Evolutionary conservation across 2,113 vertebrate species (phyloP).

Genomic region (Montifringilla adamsi): DNA sequence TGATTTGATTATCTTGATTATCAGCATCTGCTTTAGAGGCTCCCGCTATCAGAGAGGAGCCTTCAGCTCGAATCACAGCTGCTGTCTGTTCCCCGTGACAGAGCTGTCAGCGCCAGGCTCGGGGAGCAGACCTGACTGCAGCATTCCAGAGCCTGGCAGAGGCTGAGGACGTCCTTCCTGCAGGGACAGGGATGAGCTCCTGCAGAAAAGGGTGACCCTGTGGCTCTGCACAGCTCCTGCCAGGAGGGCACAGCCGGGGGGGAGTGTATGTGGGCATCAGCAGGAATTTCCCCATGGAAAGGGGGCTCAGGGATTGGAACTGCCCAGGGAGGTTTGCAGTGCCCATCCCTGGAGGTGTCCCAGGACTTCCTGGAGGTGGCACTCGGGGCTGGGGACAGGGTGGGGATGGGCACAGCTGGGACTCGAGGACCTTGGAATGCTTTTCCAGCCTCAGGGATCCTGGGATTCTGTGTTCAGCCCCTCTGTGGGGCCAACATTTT

Average conservation of each 20-base stretch:
- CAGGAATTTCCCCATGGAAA: no score
- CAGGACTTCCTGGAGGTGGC: background rate
- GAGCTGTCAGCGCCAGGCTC: background rate
- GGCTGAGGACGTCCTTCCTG: background rate
- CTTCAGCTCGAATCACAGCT: constrained; percentile 4
- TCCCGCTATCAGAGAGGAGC: background rate
- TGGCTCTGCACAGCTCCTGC: background rate
- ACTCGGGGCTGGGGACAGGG: background rate
- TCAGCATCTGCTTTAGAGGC: constrained; percentile 41
- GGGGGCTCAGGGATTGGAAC: no score
- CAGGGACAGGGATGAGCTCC: background rate
- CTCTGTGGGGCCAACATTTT: no score
- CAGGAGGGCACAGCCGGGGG: background rate
- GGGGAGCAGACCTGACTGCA: background rate
- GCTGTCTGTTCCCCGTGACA: constrained; percentile 2
- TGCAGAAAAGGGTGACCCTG: background rate
- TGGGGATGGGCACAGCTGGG: background rate
- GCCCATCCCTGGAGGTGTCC: no score
- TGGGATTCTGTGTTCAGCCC: background rate
- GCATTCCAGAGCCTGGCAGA: background rate
- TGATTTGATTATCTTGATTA: constrained; percentile 39
- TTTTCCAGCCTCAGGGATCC: no score
- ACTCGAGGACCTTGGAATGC: background rate
- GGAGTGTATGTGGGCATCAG: no score
- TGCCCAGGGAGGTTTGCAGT: no score